Evolutionary conservation across 2,797 vertebrate species (phyloP).

Genomic region (Pangasius djambal): DNA sequence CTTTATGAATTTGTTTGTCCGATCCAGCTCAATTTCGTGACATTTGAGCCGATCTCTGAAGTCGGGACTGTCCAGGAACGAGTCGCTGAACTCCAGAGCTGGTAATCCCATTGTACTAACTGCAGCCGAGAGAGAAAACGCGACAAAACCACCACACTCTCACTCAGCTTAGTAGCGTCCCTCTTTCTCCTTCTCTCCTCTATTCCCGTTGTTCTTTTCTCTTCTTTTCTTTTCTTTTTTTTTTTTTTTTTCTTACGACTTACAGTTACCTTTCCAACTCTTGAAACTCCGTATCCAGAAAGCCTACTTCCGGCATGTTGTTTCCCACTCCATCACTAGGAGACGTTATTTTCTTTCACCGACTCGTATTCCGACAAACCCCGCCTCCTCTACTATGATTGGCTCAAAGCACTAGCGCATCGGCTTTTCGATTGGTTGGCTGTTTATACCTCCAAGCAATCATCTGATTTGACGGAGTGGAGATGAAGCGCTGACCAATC

Average conservation of each 20-base stretch:
- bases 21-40: conserved; percentile 93
- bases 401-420: background rate
- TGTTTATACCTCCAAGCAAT: background rate
- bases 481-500: conserved; percentile 41
- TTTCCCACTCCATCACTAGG: conserved; percentile 50
- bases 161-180: too few relatives aligned
- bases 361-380: conserved; percentile 18
- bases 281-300: conserved; percentile 44
- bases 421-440: background rate
- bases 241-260: background rate
- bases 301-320: conserved; percentile 59
- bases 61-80: conserved; percentile 92
- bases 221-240: too few relatives aligned
- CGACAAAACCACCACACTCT: background rate
- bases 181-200: background rate
- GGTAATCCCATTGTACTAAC: conserved; percentile 86
- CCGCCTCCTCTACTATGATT: background rate
- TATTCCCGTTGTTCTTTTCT: background rate
- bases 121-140: background rate
- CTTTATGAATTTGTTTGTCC: conserved; percentile 97
- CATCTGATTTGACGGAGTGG: background rate
- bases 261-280: conserved; percentile 47
- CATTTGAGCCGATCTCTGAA: conserved; percentile 94
- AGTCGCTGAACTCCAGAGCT: conserved; percentile 95
- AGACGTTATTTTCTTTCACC: conserved; percentile 54